A percentile compares a stretch with the other conserved stretches of the same genome.
phyloP scores from a whole-genome alignment of 2,113 vertebrate species.

The Epinephelus fuscoguttatus region DNA sequence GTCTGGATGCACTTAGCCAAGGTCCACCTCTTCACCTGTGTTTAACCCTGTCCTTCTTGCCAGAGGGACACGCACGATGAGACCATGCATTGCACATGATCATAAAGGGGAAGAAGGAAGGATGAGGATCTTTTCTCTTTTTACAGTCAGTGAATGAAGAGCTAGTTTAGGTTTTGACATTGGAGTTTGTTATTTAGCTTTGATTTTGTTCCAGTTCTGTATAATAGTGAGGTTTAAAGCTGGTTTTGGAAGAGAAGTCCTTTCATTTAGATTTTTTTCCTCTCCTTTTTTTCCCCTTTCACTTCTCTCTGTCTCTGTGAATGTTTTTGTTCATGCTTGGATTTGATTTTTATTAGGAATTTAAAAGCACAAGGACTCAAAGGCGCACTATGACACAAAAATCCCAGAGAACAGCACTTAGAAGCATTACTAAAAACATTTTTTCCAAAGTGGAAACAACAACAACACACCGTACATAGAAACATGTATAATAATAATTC shows the following conservation, averaged over 20 bases:
- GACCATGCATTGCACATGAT: neutral
- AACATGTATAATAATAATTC: neutral
- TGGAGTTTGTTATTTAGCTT: neutral
- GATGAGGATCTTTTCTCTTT: neutral
- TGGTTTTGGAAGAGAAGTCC: neutral
- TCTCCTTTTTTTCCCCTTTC: neutral
- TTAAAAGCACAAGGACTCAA: too few relatives aligned
- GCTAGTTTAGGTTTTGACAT: neutral
- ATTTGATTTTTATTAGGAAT: too few relatives aligned
- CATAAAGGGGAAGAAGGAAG: neutral
- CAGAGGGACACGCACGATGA: neutral
- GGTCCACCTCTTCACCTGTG: slow-evolving; percentile 29
- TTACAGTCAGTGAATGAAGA: neutral
- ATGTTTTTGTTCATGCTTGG: neutral
- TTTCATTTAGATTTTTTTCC: neutral
- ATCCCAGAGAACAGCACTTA: too few relatives aligned
- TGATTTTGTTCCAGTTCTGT: slow-evolving; percentile 12
- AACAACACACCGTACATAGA: too few relatives aligned
- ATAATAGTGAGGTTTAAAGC: neutral
- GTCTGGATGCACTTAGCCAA: slow-evolving; percentile 19
- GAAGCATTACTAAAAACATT: too few relatives aligned
- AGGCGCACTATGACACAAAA: too few relatives aligned
- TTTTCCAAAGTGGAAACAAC: too few relatives aligned
- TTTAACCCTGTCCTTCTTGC: slow-evolving; percentile 4
- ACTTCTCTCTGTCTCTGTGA: neutral